A percentile compares a stretch with the other conserved stretches of the same genome.
phyloP scores from a whole-genome alignment of 2,113 vertebrate species.

The Macheiramphus alcinus region DNA sequence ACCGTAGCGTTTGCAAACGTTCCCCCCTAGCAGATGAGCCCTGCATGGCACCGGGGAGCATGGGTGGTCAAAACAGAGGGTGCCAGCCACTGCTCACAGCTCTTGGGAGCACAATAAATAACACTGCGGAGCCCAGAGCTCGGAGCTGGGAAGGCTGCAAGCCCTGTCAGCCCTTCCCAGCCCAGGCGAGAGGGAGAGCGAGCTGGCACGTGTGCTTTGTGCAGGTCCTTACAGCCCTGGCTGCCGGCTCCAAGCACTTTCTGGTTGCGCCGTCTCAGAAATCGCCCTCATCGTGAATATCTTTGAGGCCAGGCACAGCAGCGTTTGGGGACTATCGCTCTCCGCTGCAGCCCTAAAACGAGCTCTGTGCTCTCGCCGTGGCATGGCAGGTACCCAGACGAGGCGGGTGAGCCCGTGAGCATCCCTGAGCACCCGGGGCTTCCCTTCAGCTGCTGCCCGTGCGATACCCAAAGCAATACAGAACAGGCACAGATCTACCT shows the following conservation, averaged over 20 bases:
- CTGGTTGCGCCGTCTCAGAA: background rate
- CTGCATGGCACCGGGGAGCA: background rate
- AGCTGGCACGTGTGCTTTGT: background rate
- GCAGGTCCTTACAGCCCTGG: background rate
- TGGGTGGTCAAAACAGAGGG: background rate
- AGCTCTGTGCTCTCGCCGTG: background rate
- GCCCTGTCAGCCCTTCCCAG: background rate
- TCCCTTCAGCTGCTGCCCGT: background rate
- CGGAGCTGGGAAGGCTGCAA: background rate
- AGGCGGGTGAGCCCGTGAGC: accelerated
- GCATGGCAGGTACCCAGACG: background rate
- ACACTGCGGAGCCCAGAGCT: background rate
- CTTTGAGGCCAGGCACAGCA: background rate
- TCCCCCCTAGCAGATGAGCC: background rate
- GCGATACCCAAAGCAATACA: background rate
- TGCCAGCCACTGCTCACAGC: background rate
- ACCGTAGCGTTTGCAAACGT: background rate
- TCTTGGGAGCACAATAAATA: background rate
- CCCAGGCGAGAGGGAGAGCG: background rate
- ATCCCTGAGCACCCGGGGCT: accelerated
- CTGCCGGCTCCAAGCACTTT: background rate
- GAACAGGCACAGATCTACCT: background rate
- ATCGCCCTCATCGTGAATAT: background rate
- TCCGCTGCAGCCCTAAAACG: background rate
- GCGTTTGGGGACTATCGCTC: accelerated